These are phyloP conservation scores for Crossocerus cetratus DNA, from an alignment of 2,888 invertebrate genomes.

Conservation along the genomic window DNA sequence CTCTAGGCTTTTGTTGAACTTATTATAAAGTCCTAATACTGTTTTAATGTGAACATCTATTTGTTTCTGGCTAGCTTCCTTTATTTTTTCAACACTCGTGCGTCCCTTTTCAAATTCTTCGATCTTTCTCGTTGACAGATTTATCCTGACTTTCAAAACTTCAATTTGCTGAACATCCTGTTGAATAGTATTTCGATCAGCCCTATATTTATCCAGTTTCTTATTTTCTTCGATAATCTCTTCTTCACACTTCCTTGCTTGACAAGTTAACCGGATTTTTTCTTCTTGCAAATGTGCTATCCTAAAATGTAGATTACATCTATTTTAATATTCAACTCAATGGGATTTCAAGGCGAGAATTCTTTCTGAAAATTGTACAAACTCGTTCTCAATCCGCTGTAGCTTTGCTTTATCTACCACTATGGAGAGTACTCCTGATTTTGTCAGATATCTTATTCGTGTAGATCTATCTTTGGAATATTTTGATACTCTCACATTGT, in stretches of 20 bases:
- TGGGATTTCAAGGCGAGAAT: neutral
- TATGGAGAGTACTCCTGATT: slow-evolving; percentile 80
- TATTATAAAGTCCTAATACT: slow-evolving; percentile 65
- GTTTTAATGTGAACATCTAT: slow-evolving; percentile 53
- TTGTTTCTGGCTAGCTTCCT: slow-evolving; percentile 50
- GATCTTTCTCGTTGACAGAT: slow-evolving; percentile 61
- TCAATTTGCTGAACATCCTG: slow-evolving; percentile 58
- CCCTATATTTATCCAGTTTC: slow-evolving; percentile 60
- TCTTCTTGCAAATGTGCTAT: slow-evolving; percentile 61
- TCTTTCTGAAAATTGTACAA: slow-evolving; percentile 17
- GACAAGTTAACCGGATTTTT: slow-evolving; percentile 44
- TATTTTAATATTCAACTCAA: slow-evolving; percentile 1
- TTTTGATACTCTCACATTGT: slow-evolving; percentile 80
- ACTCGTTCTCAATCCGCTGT: slow-evolving; percentile 70
- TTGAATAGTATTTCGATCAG: slow-evolving; percentile 52
- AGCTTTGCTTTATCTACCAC: slow-evolving; percentile 80
- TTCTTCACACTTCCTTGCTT: slow-evolving; percentile 68
- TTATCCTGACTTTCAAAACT: slow-evolving; percentile 62
- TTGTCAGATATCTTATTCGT: slow-evolving; percentile 79
- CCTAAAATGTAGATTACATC: slow-evolving; percentile 70
- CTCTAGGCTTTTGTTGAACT: slow-evolving; percentile 64
- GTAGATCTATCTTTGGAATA: slow-evolving; percentile 83
- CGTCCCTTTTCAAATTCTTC: slow-evolving; percentile 67
- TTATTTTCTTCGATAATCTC: slow-evolving; percentile 52
- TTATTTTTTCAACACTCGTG: slow-evolving; percentile 66